A percentile compares a stretch with the other conserved stretches of the same genome.
These are phyloP conservation scores for Scaeva pyrastri DNA, from an alignment of 2,888 invertebrate genomes.

Conservation along the genomic window DNA sequence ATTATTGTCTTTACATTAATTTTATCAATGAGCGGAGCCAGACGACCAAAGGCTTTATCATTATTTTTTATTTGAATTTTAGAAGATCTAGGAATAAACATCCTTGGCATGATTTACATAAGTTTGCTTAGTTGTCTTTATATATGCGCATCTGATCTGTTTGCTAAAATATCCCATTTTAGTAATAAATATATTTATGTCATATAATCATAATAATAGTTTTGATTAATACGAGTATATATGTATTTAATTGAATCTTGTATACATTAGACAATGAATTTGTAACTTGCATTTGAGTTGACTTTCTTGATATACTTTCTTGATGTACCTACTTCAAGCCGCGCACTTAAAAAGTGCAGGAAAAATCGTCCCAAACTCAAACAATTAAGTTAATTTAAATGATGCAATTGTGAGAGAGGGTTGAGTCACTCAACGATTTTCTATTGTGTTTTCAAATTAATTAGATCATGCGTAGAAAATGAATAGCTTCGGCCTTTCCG, in stretches of 20 bases:
- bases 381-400: slow-evolving; percentile 38
- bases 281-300: not conserved
- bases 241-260: slow-evolving; percentile 33
- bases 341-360: no score
- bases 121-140: not conserved
- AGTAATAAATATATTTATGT: slow-evolving; percentile 64
- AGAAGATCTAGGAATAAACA: slow-evolving; percentile 38
- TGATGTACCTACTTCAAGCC: not conserved
- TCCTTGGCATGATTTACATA: slow-evolving; percentile 53
- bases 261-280: slow-evolving; percentile 43
- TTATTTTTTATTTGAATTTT: not conserved
- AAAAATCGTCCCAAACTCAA: slow-evolving; percentile 55
- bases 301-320: not conserved
- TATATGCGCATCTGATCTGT: slow-evolving; percentile 5
- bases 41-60: slow-evolving; percentile 52
- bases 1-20: slow-evolving; percentile 13
- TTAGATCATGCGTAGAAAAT: slow-evolving; percentile 60
- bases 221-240: no score
- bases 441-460: slow-evolving; percentile 45
- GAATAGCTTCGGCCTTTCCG: not conserved
- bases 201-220: slow-evolving; percentile 27
- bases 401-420: slow-evolving; percentile 56
- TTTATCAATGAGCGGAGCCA: slow-evolving; percentile 54
- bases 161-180: slow-evolving; percentile 46
- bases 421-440: slow-evolving; percentile 43